Evolutionary conservation across 2,797 vertebrate genomes (phyloP), one percentile per base, ranked within the genome.

Genomic region (Megaceryle alcyon): DNA sequence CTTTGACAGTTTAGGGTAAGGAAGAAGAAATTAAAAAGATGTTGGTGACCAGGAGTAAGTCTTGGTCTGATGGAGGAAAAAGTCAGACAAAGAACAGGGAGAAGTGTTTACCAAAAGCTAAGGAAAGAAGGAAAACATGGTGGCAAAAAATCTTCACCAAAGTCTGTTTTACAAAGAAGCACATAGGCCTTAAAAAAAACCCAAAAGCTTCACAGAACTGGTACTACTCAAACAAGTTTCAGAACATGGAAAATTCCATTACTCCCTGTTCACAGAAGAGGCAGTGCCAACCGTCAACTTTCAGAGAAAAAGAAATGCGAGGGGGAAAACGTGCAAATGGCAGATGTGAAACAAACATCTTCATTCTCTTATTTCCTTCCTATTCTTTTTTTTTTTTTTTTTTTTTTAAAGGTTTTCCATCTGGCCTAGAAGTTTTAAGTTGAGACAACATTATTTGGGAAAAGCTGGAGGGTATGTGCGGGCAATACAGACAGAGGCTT

Each of bases 201-300:
- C 19, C 22, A 89, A 89, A 80, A 71, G 33, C 35, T 94, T 89
- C 41, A 49, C 2, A 9, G 44, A 86, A 76, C 48, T 90, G 46
- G 26, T 88, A 61, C 1, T 44, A 76, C 35, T 79, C 43, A 86
- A 88, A 29, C 8, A 94, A 76, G 31, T 88, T 85, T 64, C 56
- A 90, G 83, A 91, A 88, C 69, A 83, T 4, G 66, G 85, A 95
- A 96, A 94, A 91, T 92, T 88, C 80, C 80, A 86, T 49, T 57
- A 77, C 20, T 69, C 18, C 10, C 46, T 63, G 44, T 72, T 81
- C 66, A 85, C 0, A 1, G 69, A 92, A 72, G 29, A 90, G 41
- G 33, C 57, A 81, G 39, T 29, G 39, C 66, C 43, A 72, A 83
- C 63, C 10, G 8, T 29, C 19, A 65, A 76, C 41, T 76, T 86